Evolutionary conservation across 2,113 vertebrate genomes (phyloP), one percentile per base, ranked within the genome.

Genomic region (Engraulis encrasicolus): DNA sequence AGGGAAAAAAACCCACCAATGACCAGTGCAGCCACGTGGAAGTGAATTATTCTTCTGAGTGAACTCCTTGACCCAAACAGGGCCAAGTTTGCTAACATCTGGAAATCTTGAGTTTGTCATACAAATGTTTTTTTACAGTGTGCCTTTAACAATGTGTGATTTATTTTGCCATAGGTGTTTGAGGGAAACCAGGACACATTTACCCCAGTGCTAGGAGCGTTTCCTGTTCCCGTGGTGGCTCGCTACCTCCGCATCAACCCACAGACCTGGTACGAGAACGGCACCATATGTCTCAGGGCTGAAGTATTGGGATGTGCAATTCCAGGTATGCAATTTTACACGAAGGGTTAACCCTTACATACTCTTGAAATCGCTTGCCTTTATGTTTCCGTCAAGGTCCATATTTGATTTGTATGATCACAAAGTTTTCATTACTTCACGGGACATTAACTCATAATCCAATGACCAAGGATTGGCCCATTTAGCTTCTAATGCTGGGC

Each of bases 221-320:
- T 99, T 77, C 94, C 95, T 0, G 91, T 95, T 18, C 95, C 97
- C 0, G 82, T 95, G 0, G 96, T 96, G 49, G 96, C 96, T 0
- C 96, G 96, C 0, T 99, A 96, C 89, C 96, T 99, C 88, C 96
- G 97, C 0, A 87, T 99, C 89, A 98, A 96, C 85, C 98, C 98
- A 0, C 96, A 96, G 89, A 97, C 92, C 0, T 99, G 98, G 98
- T 97, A 96, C 0, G 81, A 95, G 78, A 98, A 99, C 0, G 98
- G 98, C 12, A 97, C 97, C 90, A 92, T 98, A 82, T 99, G 98
- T 87, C 92, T 99, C 92, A 95, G 98, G 82, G 93, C 97, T 0
- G 98, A 99, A 89, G 95, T 99, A 40, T 89, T 99, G 89, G 97
- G 97, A n/a, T 99, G 98, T 23, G 89, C 94, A 0, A 82, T 98